Evolutionary conservation across 2,113 vertebrate genomes (phyloP), one percentile per base, ranked within the genome.

Genomic region (Mormyrus iriodes): DNA sequence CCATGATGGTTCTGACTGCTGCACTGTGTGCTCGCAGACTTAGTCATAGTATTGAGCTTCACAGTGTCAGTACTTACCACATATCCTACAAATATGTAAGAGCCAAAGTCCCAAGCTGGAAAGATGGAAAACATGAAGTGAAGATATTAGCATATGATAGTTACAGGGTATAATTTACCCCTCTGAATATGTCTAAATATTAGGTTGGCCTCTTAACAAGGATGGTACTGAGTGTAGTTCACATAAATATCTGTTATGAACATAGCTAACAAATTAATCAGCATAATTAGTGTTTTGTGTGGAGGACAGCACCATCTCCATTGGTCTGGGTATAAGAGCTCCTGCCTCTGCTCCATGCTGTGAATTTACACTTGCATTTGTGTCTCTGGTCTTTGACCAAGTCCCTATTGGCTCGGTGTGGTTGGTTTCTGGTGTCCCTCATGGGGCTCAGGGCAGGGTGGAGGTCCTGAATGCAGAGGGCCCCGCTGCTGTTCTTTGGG

Each of bases 1-100:
- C 13, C 35, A 13, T 92, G 90, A 91, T 91, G 76, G 92, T 39
- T 27, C 35, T 79, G 85, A 79, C 89, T 52, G 8, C 19, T 13
- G 17, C 19, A 39, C 35, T n/a, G n/a, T 17, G 9, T 0, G 15
- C 3, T 9, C 21, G 1, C 85, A 15, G 31, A 87, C 48, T 53
- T 31, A 39, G 27, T 17, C 10, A 17, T 61, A 44, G 85, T 39
- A 35, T 13, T 39, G 19, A 55, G 87, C 46, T 49, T 13, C 31
- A 2, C n/a, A 85, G 27, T 17, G 19, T 39, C 13, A 42, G 15
- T 76, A 42, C 2, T 0, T 76, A 19, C 73, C 35, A 39, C 73
- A 69, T 31, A 12, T 76, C 73, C 15, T 19, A 8, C 3, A 69
- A 69, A 69, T 79, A 35, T 42, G 73, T 31, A 13, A 1, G 69